Conservation (phyloP, 2,888 invertebrate genomes). For the Petrophora chlorosata region DNA sequence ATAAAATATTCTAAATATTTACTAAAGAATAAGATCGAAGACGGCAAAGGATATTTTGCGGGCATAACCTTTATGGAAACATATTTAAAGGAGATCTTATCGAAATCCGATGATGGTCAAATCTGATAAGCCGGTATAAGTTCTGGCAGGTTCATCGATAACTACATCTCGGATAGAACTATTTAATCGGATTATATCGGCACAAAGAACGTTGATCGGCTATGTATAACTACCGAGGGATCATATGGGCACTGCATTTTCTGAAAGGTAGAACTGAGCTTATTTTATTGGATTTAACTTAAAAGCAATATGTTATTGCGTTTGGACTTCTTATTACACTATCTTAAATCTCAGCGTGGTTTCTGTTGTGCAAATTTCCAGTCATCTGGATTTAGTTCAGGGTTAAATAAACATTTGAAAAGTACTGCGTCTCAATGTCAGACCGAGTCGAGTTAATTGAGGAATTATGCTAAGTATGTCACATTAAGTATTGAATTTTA, state of each 20-base stretch:
- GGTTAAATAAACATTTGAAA: constrained; percentile 53
- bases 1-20: constrained; percentile 32
- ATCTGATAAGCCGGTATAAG: constrained; percentile 40
- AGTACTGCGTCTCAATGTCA: constrained; percentile 51
- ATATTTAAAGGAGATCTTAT: constrained; percentile 28
- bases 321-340: too few relatives aligned
- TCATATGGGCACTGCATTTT: constrained; percentile 33
- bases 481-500: constrained; percentile 29
- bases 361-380: constrained; percentile 37
- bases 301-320: too few relatives aligned
- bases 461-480: constrained; percentile 22
- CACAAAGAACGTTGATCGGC: constrained; percentile 57
- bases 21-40: constrained; percentile 15
- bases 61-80: constrained; percentile 11
- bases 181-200: constrained; percentile 59
- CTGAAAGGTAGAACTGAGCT: constrained; percentile 19
- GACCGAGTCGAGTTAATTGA: constrained; percentile 32
- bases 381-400: constrained; percentile 54
- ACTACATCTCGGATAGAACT: constrained; percentile 49
- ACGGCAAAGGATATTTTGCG: constrained; percentile 11
- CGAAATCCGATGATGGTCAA: constrained; percentile 20
- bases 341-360: too few relatives aligned
- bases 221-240: constrained; percentile 49
- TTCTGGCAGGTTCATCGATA: constrained; percentile 44
- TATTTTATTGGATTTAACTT: background rate